Base-by-base conservation (phyloP, 2,888 invertebrate genomes). In the Ophion ventricosus region DNA sequence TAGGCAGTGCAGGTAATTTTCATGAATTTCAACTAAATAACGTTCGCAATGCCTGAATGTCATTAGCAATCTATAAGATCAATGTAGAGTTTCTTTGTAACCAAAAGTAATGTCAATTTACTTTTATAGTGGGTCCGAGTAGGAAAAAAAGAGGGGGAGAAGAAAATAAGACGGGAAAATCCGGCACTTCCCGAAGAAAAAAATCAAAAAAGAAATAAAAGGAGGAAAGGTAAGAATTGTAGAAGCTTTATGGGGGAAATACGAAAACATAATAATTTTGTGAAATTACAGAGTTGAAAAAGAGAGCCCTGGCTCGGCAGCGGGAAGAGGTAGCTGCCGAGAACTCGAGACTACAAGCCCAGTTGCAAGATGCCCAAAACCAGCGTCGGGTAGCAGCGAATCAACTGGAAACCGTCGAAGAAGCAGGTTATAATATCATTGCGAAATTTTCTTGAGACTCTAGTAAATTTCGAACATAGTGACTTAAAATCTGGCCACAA, bases 1-100 rank as follows among this genome's bases (percentile, higher is more conserved):
- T 63, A 1, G 17, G 63, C 10, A 63, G 26, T 20, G 63, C 63
- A 63, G 63, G 63, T 63, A 63, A 63, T 63, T 63, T 63, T 63
- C 14, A 63, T 63, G 20, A 26, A 63, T 26, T 63, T 63, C 23
- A 26, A 25, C 63, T 63, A 63, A 25, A 63, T 63, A 63, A 25
- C 63, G 63, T 63, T 63, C 29, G 63, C 26, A 63, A 59, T 59
- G 57, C 23, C 17, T 20, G 5, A 59, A 20, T 59, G 23, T 20
- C 25, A 35, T 35, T 35, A 35, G 35, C 35, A 35, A 0, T 35
- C 35, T 5, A 35, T 4, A 35, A 35, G 35, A 59, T 59, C 4
- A 63, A 63, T 25, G 17, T 26, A 29, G 25, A 26, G 17, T 63
- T 63, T 59, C 10, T 26, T 63, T 25, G 20, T 4, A 35, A 35